Base-by-base conservation (phyloP, 2,888 invertebrate genomes). In the Sphaerophoria taeniata region DNA sequence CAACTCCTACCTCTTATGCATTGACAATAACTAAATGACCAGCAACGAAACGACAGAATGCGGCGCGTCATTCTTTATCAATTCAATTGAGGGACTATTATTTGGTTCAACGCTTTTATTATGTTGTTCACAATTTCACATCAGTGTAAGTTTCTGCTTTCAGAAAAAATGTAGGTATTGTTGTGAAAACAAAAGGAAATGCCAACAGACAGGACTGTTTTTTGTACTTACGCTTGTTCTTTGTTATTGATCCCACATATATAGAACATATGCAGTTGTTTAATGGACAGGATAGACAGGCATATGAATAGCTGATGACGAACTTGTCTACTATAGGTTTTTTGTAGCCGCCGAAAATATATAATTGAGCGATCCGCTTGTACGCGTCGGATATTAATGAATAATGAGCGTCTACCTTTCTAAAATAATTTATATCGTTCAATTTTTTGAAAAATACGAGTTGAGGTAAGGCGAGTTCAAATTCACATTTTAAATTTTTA, bases 171-270 rank as follows among this genome's bases (percentile, higher is more conserved):
- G 16, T 58, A 58, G 36, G 36, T 6, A 36, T 58, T 58, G 16
- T 58, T 16, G 6, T 39, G 39, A 39, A 14, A 39, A 58, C 58
- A 36, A 39, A 36, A 58, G 6, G 16, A n/a, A 49, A 14, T 14
- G 3, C 14, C n/a, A 16, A 16, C 36, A 58, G 36, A 58, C 24
- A 58, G 58, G 39, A 58, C 58, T 39, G 39, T 36, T 58, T 58
- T 56, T 39, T 58, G 58, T 39, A 24, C 39, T 39, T 43, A 6
- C 24, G 24, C 24, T 24, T 24, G 24, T 43, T 39, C 24, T 43
- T 60, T n/a, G 12, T 39, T 6, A 43, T 60, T 39, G 60, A 24
- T 60, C 24, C 60, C 60, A 60, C 60, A 24, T 24, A n/a, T n/a
- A n/a, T n/a, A n/a, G n/a, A n/a, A n/a, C n/a, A n/a, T n/a, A n/a